These are phyloP conservation scores for Blastomussa wellsi DNA, from an alignment of 92 coral and sea anemone genomes.

Conservation along the genomic window DNA sequence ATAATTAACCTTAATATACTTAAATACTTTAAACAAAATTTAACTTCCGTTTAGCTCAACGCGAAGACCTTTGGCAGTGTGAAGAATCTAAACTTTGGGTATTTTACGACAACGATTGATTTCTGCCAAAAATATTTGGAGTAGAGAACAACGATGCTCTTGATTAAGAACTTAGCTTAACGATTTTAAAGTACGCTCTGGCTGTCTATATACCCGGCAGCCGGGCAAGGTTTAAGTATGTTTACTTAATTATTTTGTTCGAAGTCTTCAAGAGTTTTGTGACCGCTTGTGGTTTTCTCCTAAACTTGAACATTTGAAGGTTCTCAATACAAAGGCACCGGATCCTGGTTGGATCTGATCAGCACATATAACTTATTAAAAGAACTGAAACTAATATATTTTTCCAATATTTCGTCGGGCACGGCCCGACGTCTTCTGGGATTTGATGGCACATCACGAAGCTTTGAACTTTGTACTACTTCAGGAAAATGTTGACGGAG, in stretches of 20 bases:
- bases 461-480: neutral
- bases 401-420: too few species aligned
- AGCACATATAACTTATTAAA: too few species aligned
- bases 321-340: too few species aligned
- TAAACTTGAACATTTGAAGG: neutral
- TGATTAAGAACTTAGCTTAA: neutral
- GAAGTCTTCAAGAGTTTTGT: neutral
- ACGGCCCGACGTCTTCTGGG: too few species aligned
- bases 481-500: neutral
- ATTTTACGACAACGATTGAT: neutral
- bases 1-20: neutral
- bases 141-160: neutral
- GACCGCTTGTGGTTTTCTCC: neutral
- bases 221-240: too few species aligned
- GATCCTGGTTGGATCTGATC: too few species aligned
- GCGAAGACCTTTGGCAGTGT: neutral
- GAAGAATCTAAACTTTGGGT: neutral
- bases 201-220: too few species aligned
- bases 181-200: neutral
- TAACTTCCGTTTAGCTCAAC: neutral
- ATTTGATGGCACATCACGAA: neutral
- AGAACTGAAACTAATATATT: too few species aligned
- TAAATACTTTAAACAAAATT: neutral
- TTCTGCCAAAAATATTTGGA: neutral
- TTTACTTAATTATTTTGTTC: neutral